Conservation (phyloP, 2,113 vertebrate genomes). For the Pachyramphus minor region DNA sequence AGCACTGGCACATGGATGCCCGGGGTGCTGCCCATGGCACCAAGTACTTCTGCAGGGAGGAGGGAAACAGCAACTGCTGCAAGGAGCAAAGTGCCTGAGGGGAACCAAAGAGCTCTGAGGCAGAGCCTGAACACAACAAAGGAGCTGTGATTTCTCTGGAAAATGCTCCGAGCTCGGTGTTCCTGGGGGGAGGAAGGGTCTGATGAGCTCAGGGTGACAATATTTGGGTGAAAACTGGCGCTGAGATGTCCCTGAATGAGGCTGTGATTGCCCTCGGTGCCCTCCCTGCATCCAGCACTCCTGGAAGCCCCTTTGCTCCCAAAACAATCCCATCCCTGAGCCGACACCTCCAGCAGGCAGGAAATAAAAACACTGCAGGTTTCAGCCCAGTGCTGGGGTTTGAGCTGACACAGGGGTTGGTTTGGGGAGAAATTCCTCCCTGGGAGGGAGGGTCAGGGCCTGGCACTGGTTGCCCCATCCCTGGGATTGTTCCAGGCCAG, state of each 20-base stretch:
- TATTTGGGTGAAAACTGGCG: neutral
- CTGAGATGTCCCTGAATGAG: neutral
- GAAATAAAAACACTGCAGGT: too few species aligned
- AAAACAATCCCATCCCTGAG: neutral
- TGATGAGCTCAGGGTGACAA: accelerated
- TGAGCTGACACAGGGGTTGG: neutral
- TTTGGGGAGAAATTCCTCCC: neutral
- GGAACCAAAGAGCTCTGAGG: neutral
- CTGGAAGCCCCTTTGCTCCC: neutral
- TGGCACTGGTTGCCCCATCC: neutral
- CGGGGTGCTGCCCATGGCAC: neutral
- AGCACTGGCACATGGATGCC: accelerated
- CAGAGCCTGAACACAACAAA: neutral
- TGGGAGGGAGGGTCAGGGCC: neutral
- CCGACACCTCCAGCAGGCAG: accelerated
- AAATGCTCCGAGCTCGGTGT: accelerated
- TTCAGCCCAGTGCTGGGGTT: neutral
- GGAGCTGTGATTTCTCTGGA: neutral
- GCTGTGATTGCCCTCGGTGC: neutral
- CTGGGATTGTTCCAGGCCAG: neutral
- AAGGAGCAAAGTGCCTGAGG: neutral
- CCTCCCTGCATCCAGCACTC: neutral
- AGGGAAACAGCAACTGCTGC: neutral
- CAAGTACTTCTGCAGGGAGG: neutral
- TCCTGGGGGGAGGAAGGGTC: neutral